phyloP scores from a whole-genome alignment of 2,113 vertebrate genomes.

The Neopipo cinnamomea region DNA sequence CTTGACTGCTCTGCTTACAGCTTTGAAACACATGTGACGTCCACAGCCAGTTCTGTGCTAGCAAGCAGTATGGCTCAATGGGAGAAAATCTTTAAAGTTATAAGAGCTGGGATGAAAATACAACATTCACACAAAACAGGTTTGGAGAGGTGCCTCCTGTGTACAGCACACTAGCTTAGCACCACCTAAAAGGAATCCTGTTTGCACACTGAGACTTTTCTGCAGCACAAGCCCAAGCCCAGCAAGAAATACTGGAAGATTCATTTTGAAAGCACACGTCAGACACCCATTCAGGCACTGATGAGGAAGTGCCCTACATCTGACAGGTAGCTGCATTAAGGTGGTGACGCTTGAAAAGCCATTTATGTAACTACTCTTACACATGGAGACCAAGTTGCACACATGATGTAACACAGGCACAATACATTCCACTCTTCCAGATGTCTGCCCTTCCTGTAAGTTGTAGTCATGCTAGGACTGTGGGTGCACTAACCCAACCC shows the following conservation, averaged over 20 bases:
- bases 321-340: not conserved
- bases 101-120: not conserved
- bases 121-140: not conserved
- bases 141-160: not conserved
- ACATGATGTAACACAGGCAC: accelerated
- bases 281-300: not conserved
- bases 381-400: not conserved
- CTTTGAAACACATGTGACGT: not conserved
- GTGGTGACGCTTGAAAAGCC: not conserved
- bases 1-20: not conserved
- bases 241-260: not conserved
- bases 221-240: not conserved
- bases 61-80: not conserved
- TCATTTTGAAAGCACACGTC: not conserved
- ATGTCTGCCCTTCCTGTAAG: not conserved
- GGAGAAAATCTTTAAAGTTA: not conserved
- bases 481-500: not conserved
- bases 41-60: not conserved
- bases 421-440: not conserved
- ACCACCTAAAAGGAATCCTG: not conserved
- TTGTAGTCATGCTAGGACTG: not conserved
- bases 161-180: not conserved
- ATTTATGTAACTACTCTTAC: not conserved
- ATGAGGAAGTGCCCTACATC: not conserved
- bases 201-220: not conserved